Evolutionary conservation across 2,888 invertebrate species (phyloP).

Genomic region (Adelphocoris suturalis): DNA sequence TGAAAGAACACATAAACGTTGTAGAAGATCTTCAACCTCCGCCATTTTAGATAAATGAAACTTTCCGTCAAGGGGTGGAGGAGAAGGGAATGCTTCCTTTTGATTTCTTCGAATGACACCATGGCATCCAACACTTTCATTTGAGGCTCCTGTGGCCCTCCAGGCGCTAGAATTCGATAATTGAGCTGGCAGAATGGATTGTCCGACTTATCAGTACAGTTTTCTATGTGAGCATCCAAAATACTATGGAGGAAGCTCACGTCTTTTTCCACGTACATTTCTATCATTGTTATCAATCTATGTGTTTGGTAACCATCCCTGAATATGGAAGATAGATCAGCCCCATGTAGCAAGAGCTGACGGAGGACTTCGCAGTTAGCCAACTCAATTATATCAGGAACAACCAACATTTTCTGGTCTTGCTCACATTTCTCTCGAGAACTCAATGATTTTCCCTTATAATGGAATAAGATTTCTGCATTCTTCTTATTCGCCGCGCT

Average conservation of each 20-base stretch:
- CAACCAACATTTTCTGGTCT: no score
- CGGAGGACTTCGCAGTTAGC: constrained; percentile 81
- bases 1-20: constrained; percentile 81
- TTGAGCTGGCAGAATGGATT: constrained; percentile 80
- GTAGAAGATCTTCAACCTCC: constrained; percentile 81
- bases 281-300: constrained; percentile 78
- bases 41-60: constrained; percentile 82
- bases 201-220: background rate
- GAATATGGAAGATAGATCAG: constrained; percentile 79
- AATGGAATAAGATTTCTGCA: no score
- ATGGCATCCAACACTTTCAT: constrained; percentile 82
- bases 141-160: constrained; percentile 77
- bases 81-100: constrained; percentile 80
- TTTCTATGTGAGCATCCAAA: background rate
- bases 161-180: constrained; percentile 79
- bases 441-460: no score
- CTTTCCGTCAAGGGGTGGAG: constrained; percentile 82
- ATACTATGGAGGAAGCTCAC: background rate
- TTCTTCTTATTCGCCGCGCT: no score
- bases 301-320: constrained; percentile 76
- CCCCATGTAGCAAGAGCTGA: constrained; percentile 79
- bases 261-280: background rate
- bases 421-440: no score
- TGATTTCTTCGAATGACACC: constrained; percentile 81
- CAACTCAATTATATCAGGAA: no score